Base-by-base conservation (phyloP, 1,140 invertebrate species). In the Drosophila neocordata region DNA sequence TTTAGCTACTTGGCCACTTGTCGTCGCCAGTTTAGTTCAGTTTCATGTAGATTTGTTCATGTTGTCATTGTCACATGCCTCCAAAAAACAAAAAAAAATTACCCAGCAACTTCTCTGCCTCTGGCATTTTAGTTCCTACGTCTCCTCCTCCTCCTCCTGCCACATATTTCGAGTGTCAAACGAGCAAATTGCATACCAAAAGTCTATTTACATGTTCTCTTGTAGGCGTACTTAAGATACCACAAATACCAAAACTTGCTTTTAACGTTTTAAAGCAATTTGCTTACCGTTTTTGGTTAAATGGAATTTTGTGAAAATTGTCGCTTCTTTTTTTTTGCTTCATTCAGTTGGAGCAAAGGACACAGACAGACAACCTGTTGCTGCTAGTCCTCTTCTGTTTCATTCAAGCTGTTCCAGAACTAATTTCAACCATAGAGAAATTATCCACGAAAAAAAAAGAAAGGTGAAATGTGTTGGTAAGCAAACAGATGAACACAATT, bases 151-250 rank as follows among this genome's bases (percentile, higher is more conserved):
- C n/a, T n/a, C n/a, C n/a, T 34, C 13, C 58, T 44, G 15, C 68
- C 81, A 89, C 88, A 90, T 90, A 89, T 90, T 90, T 90, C 77
- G 89, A 90, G 88, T 90, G 89, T 90, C 89, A 90, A 90, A 90
- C 88, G 83, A 90, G 89, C 89, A 90, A 90, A 90, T 90, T 90
- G 89, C 89, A 90, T 90, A 90, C 89, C 89, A 75, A 89, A 90
- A 90, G 88, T 90, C 88, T 89, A 90, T 90, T 90, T 90, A 90
- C 89, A 89, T 90, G 88, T 90, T 89, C 88, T 56, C 41, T 90
- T 82, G 89, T 90, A 77, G 89, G 89, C 89, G 89, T 90, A 90
- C 79, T 90, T 90, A 85, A 90, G 88, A 90, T 90, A 77, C 75
- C 76, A 85, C 81, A 76, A 80, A 90, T 90, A 77, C 89, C 74